Evolutionary conservation across 2,797 vertebrate genomes (phyloP).

Genomic region (Acanthis flammea): DNA sequence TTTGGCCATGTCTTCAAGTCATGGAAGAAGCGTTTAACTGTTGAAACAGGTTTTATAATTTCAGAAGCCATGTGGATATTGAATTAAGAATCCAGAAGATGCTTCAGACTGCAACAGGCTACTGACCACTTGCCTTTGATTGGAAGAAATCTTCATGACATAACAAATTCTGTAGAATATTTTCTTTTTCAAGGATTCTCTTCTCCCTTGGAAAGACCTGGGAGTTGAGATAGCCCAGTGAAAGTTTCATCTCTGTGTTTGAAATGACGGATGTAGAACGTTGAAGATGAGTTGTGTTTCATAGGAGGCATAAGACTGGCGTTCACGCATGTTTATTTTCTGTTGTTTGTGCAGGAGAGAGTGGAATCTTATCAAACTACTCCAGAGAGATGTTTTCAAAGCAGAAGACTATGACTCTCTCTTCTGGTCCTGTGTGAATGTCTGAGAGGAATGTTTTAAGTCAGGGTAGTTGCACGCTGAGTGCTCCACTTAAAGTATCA

Average conservation of each 20-base stretch:
- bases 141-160: background rate
- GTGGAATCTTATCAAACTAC: background rate
- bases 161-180: background rate
- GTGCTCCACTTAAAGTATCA: background rate
- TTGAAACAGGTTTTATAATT: background rate
- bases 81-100: background rate
- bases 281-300: background rate
- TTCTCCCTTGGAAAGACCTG: background rate
- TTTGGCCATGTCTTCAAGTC: background rate
- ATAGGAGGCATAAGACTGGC: background rate
- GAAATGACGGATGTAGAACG: background rate
- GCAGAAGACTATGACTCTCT: background rate
- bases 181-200: background rate
- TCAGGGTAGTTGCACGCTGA: background rate
- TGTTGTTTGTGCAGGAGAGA: background rate
- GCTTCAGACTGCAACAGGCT: background rate
- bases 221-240: background rate
- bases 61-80: background rate
- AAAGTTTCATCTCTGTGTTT: background rate
- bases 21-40: background rate
- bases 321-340: background rate
- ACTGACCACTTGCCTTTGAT: background rate
- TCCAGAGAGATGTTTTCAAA: constrained; percentile 1
- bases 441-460: constrained; percentile 1
- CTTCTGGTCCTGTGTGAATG: background rate